Conservation (phyloP, 2,113 vertebrate genomes). For the Urocolius indicus region DNA sequence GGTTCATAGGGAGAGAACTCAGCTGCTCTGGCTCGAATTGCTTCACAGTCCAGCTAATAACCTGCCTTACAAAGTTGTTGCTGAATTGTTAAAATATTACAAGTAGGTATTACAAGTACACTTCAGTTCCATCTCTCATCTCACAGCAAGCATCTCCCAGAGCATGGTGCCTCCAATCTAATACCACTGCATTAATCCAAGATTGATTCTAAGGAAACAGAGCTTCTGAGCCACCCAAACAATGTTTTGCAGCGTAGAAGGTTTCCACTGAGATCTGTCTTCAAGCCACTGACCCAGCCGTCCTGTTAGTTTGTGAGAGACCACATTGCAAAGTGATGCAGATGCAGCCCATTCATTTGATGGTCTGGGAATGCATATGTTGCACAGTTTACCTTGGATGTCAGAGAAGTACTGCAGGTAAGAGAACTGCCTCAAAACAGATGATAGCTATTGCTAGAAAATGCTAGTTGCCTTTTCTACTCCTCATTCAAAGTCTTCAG, state of each 20-base stretch:
- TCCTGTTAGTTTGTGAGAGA: not conserved
- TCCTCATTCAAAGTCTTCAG: not conserved
- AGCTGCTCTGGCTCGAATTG: not conserved
- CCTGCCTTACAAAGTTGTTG: slow-evolving; percentile 1
- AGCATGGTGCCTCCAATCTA: not conserved
- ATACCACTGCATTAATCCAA: not conserved
- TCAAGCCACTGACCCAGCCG: not conserved
- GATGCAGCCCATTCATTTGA: not conserved
- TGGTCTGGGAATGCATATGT: not conserved
- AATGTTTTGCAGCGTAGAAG: not conserved
- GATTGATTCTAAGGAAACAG: not conserved
- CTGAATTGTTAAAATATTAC: slow-evolving; percentile 50
- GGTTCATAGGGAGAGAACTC: not conserved
- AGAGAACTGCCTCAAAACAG: not conserved
- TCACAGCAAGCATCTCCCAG: slow-evolving; percentile 5
- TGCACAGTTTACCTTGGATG: not conserved
- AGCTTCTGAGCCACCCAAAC: slow-evolving; percentile 14
- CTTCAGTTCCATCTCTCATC: slow-evolving; percentile 29
- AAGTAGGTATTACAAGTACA: slow-evolving; percentile 22
- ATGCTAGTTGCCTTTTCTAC: not conserved
- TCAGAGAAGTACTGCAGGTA: not conserved
- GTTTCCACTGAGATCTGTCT: not conserved
- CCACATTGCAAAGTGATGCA: not conserved
- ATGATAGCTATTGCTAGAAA: not conserved
- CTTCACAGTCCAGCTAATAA: slow-evolving; percentile 10